A percentile compares a stretch with the other conserved stretches of the same genome.
These are phyloP conservation scores for Drosophila baimaii DNA, from an alignment of 1,140 invertebrate species.

Conservation along the genomic window DNA sequence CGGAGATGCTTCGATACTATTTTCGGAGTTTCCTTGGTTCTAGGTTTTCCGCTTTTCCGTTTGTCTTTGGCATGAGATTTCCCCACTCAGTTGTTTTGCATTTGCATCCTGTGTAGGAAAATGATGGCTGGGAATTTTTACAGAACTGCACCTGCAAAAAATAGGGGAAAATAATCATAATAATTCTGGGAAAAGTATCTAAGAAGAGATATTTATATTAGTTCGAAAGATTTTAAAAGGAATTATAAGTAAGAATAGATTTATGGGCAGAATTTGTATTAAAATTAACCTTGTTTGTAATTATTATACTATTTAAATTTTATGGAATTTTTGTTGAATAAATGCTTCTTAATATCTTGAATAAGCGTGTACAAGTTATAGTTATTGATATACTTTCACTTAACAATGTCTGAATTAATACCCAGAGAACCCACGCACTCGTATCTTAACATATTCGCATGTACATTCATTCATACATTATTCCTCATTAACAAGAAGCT, in stretches of 20 bases:
- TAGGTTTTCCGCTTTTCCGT: constrained; percentile 29
- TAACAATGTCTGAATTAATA: background rate
- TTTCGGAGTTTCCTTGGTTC: constrained; percentile 24
- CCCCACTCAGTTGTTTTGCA: constrained; percentile 37
- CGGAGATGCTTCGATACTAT: constrained; percentile 27
- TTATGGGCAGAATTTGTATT: no score
- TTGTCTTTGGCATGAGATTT: constrained; percentile 36
- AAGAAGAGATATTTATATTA: background rate
- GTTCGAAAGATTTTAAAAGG: background rate
- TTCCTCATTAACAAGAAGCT: constrained; percentile 20
- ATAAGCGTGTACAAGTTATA: background rate
- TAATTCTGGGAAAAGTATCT: background rate
- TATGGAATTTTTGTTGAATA: no score
- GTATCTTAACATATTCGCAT: constrained; percentile 4
- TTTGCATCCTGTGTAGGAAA: constrained; percentile 64
- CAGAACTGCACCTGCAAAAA: constrained; percentile 9
- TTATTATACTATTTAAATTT: no score
- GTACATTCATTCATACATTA: no score
- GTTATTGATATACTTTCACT: background rate
- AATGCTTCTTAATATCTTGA: background rate
- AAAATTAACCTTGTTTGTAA: no score
- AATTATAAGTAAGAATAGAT: no score
- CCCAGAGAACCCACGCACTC: constrained; percentile 2
- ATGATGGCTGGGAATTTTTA: constrained; percentile 26
- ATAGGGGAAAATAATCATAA: no score